Conservation (phyloP, 1,140 invertebrate species). For the Dinoponera quadriceps region DNA sequence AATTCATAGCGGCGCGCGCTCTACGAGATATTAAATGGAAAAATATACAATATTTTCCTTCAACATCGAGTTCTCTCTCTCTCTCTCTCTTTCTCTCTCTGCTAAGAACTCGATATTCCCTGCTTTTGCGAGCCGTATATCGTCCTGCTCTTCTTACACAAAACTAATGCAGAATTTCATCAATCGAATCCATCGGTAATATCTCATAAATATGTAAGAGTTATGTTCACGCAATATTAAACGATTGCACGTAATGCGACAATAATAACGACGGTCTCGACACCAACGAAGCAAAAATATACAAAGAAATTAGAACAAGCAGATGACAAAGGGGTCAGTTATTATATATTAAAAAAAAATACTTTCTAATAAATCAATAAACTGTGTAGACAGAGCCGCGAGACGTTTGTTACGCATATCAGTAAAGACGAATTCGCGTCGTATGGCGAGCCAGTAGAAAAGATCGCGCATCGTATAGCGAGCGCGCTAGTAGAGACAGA, state of each 20-base stretch:
- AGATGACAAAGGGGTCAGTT: too few species aligned
- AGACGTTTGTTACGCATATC: too few species aligned
- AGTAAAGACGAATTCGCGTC: too few species aligned
- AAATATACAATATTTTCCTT: conserved; percentile 59
- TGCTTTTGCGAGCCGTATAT: neutral
- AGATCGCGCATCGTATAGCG: too few species aligned
- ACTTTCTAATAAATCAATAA: too few species aligned
- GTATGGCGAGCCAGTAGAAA: too few species aligned
- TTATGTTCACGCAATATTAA: neutral
- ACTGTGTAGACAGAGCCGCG: too few species aligned
- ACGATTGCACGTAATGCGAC: neutral
- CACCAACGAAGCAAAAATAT: too few species aligned
- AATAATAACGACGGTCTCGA: neutral
- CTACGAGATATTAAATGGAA: conserved; percentile 50
- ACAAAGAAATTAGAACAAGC: too few species aligned
- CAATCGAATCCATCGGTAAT: conserved; percentile 25
- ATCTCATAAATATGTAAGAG: conserved; percentile 28
- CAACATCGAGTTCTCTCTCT: conserved; percentile 14
- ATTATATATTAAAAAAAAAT: too few species aligned
- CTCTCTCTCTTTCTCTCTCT: too few species aligned
- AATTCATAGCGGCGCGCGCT: conserved; percentile 28
- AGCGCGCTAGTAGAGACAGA: too few species aligned
- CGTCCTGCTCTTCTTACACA: neutral
- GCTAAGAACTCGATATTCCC: conserved; percentile 43
- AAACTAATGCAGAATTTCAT: conserved; percentile 9